Conservation (phyloP, 2,797 vertebrate species). For the Trachops cirrhosus region DNA sequence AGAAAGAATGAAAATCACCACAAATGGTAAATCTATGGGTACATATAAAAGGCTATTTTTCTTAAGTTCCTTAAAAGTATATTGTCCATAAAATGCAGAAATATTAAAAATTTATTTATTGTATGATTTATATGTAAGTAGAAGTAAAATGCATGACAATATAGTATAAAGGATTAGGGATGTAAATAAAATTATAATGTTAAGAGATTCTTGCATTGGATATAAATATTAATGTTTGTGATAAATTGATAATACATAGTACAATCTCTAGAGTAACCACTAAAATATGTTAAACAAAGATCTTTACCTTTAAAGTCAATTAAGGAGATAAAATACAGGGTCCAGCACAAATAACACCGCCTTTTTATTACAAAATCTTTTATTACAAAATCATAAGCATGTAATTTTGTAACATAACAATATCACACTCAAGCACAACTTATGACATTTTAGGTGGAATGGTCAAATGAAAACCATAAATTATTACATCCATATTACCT, state of each 20-base stretch:
- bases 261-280: not conserved
- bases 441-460: too few relatives aligned
- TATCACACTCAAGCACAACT: too few relatives aligned
- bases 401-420: too few relatives aligned
- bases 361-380: too few relatives aligned
- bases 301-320: not conserved
- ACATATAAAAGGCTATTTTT: not conserved
- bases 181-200: not conserved
- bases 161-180: not conserved
- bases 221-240: not conserved
- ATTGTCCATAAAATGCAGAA: not conserved
- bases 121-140: not conserved
- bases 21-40: not conserved
- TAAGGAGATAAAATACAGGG: not conserved
- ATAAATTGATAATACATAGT: not conserved
- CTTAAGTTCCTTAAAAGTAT: not conserved
- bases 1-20: not conserved
- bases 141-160: not conserved
- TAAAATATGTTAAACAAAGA: not conserved
- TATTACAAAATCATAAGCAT: too few relatives aligned
- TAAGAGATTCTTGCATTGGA: not conserved
- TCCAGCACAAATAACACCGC: too few relatives aligned
- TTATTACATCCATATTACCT: too few relatives aligned
- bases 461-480: too few relatives aligned
- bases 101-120: not conserved